phyloP scores from a whole-genome alignment of 2,888 invertebrate species.

The Agrilus biguttatus region DNA sequence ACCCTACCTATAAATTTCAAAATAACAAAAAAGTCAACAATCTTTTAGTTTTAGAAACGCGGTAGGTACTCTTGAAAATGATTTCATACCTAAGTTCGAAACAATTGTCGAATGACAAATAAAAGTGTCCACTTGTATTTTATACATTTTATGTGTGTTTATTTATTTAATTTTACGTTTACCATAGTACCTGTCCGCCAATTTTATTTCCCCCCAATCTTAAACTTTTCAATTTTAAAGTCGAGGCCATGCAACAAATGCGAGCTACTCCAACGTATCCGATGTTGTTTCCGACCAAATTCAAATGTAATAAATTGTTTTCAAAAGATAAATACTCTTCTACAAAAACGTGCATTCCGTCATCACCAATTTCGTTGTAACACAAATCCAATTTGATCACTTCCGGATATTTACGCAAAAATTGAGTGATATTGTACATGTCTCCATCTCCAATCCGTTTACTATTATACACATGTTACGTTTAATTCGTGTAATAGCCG shows the following conservation, averaged over 20 bases:
- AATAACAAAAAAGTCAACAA: too few species aligned
- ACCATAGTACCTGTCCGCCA: conserved; percentile 21
- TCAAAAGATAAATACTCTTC: conserved; percentile 32
- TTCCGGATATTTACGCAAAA: conserved; percentile 31
- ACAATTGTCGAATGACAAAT: too few species aligned
- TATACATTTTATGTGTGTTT: too few species aligned
- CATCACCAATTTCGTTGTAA: conserved; percentile 41
- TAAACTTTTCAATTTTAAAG: conserved; percentile 35
- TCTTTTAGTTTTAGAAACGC: too few species aligned
- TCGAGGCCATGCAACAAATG: conserved; percentile 14
- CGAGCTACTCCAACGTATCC: conserved; percentile 29
- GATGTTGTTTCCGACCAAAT: conserved; percentile 42
- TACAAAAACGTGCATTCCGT: conserved; percentile 32
- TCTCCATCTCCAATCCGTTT: conserved; percentile 35
- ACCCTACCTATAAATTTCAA: too few species aligned
- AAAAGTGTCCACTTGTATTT: too few species aligned
- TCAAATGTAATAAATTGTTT: conserved; percentile 27
- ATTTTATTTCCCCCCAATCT: conserved; percentile 45
- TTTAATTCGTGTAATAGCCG: not conserved
- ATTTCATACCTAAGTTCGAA: too few species aligned
- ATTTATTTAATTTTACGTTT: not conserved
- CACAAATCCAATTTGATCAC: conserved; percentile 38
- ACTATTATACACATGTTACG: conserved; percentile 13
- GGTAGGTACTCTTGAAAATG: too few species aligned
- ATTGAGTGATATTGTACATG: conserved; percentile 35